Evolutionary conservation across 1,140 invertebrate species (phyloP).

Genomic region (Delia radicum): DNA sequence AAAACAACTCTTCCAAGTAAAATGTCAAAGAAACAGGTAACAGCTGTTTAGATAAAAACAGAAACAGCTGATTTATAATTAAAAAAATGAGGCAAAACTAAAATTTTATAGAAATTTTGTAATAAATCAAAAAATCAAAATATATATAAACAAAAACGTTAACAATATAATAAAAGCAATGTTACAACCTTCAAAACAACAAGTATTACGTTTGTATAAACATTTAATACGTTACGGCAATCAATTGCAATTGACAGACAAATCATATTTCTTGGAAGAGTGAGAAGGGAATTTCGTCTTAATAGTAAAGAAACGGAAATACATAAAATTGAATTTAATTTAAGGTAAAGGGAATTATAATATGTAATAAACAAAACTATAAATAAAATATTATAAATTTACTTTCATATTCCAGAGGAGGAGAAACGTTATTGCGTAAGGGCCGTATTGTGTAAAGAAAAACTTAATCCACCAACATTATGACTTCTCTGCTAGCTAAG

Average conservation of each 20-base stretch:
- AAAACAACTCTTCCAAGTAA: neutral
- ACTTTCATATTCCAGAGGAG: conserved; percentile 36
- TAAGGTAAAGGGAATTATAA: conserved; percentile 54
- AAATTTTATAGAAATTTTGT: neutral
- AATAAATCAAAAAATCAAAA: neutral
- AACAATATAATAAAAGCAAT: conserved; percentile 33
- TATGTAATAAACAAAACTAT: neutral
- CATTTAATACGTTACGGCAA: conserved; percentile 64
- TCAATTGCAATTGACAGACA: conserved; percentile 63
- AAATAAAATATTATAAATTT: neutral
- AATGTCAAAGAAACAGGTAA: too few relatives aligned
- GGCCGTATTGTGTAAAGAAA: conserved; percentile 46
- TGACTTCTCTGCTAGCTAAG: neutral
- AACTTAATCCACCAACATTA: too few relatives aligned
- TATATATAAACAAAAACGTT: neutral
- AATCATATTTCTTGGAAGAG: conserved; percentile 60
- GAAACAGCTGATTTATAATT: neutral
- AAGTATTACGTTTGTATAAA: conserved; percentile 62
- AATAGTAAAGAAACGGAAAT: conserved; percentile 57
- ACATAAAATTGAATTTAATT: conserved; percentile 61
- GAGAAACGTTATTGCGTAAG: conserved; percentile 50
- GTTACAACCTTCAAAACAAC: conserved; percentile 42
- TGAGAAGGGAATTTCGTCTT: conserved; percentile 62
- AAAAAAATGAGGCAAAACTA: conserved; percentile 8
- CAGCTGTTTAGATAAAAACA: too few relatives aligned